These are phyloP conservation scores for Lycocerus yunnanus DNA, from an alignment of 2,888 invertebrate species.

Conservation along the genomic window DNA sequence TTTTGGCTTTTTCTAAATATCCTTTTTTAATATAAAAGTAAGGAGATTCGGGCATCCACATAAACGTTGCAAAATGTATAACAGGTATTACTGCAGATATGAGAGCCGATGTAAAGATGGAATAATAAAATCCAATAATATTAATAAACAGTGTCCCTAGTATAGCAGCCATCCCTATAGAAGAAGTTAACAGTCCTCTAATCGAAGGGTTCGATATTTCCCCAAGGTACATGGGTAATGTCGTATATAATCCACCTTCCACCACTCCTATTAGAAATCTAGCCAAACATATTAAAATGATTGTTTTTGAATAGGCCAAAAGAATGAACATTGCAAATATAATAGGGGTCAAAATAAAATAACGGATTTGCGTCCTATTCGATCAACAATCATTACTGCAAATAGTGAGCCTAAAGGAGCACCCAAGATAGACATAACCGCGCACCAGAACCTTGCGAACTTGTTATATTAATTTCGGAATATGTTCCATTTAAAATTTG, in stretches of 20 bases:
- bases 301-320: slow-evolving; percentile 63
- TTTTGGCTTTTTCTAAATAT: slow-evolving; percentile 55
- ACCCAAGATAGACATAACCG: slow-evolving; percentile 68
- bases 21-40: slow-evolving; percentile 56
- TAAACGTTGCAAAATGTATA: slow-evolving; percentile 61
- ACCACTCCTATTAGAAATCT: slow-evolving; percentile 60
- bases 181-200: slow-evolving; percentile 65
- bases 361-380: slow-evolving; percentile 63
- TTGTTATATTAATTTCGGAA: slow-evolving; percentile 59
- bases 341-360: slow-evolving; percentile 44
- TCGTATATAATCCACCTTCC: slow-evolving; percentile 51
- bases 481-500: slow-evolving; percentile 54
- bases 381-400: slow-evolving; percentile 66
- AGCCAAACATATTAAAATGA: slow-evolving; percentile 60
- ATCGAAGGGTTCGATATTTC: slow-evolving; percentile 63
- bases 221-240: slow-evolving; percentile 63
- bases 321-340: slow-evolving; percentile 66
- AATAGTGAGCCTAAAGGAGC: slow-evolving; percentile 66
- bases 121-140: slow-evolving; percentile 63
- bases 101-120: slow-evolving; percentile 60
- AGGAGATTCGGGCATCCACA: slow-evolving; percentile 70
- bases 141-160: slow-evolving; percentile 65
- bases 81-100: slow-evolving; percentile 64
- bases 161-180: slow-evolving; percentile 61
- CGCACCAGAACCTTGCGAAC: slow-evolving; percentile 65